Conservation (phyloP, 2,888 invertebrate genomes). For the Gnatocerus cornutus region DNA sequence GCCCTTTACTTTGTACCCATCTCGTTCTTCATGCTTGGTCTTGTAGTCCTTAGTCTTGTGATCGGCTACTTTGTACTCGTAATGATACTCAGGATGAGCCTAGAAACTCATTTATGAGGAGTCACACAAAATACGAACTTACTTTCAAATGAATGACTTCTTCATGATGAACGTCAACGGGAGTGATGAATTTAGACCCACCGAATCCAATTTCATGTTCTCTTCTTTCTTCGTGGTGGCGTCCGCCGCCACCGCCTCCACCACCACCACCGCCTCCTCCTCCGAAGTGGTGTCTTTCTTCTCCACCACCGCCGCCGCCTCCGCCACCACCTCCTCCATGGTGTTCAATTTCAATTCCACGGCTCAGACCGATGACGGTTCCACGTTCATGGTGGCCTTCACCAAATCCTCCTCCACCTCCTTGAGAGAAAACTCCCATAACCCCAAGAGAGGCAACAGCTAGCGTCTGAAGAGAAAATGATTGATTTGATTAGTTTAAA, state of each 20-base stretch:
- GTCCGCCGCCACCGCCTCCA: constrained; percentile 50
- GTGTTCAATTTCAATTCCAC: constrained; percentile 56
- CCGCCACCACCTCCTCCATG: constrained; percentile 46
- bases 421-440: constrained; percentile 31
- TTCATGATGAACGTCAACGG: constrained; percentile 64
- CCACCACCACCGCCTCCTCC: constrained; percentile 41
- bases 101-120: constrained; percentile 40
- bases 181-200: constrained; percentile 61
- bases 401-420: constrained; percentile 52
- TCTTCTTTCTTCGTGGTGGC: constrained; percentile 25
- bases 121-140: not conserved
- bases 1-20: constrained; percentile 68
- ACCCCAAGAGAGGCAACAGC: constrained; percentile 48
- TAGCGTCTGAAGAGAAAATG: constrained; percentile 34
- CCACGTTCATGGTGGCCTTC: constrained; percentile 56
- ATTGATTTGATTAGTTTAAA: constrained; percentile 9
- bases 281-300: constrained; percentile 35
- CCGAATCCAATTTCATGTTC: constrained; percentile 55
- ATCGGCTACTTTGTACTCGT: constrained; percentile 65
- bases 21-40: constrained; percentile 66
- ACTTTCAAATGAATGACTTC: constrained; percentile 64
- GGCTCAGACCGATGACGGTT: constrained; percentile 58
- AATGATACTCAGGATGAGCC: constrained; percentile 67
- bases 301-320: constrained; percentile 45
- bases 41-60: constrained; percentile 66